Evolutionary conservation across 2,113 vertebrate genomes (phyloP), one percentile per base, ranked within the genome.

Genomic region (Spilogale gracilis): DNA sequence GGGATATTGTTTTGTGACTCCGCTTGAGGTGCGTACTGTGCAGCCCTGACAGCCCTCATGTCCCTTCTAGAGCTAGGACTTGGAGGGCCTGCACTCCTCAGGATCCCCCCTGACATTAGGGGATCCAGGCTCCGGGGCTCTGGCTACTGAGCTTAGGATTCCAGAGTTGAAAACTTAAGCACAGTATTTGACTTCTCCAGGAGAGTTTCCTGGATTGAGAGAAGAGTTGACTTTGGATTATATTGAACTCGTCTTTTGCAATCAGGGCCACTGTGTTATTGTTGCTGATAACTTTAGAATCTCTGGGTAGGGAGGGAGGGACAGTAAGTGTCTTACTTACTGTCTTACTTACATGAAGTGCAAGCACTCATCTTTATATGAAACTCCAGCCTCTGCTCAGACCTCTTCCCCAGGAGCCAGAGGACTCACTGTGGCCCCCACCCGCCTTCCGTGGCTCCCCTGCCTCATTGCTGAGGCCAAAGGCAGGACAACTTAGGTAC

Each of bases 21-120:
- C 1, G 0, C 54, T 63, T 14, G 6, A 16, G 50, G 6, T 1
- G 0, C 12, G 2, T 27, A 0, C 38, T 0, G 7, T 20, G 0
- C 10, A 78, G 52, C 30, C 11, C 67, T 43, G 9, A 17, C 9
- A 0, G 1, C 54, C 14, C 1, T 21, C 8, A 21, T 25, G 61
- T 45, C 38, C 38, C 67, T 69, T 9, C n/a, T 6, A 23, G 6
- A 48, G 38, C 38, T 38, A 38, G 65, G 13, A 3, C 38, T 12
- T 4, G 27, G 45, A 48, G 81, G 3, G 2, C 48, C 65, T 9
- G 13, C 43, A 3, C 79, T 11, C 69, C 60, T 17, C 60, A 18
- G 52, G 79, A 63, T 9, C 65, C 2, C 16, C 18, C 0, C 3
- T 2, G 16, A 32, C 13, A 7, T 18, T 2, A 9, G 21, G 61